Percentiles rank a stretch among this genome's conserved stretches.
Evolutionary conservation across 2,888 invertebrate species (phyloP).

Genomic region (Iselma pallidipennis): DNA sequence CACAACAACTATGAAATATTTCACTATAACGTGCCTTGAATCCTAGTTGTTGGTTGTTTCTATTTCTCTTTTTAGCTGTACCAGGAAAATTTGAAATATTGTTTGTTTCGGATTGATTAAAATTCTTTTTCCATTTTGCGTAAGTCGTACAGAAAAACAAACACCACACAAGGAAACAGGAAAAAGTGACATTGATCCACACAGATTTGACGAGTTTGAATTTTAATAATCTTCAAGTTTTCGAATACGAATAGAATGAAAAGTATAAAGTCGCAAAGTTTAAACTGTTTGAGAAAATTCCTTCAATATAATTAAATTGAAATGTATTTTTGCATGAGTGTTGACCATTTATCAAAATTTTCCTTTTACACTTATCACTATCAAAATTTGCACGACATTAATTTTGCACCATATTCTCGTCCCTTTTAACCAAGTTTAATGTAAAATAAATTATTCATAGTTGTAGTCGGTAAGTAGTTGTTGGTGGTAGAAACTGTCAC

Average conservation of each 20-base stretch:
- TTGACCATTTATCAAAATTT: neutral
- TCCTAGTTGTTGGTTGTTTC: slow-evolving; percentile 18
- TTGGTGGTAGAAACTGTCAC: neutral
- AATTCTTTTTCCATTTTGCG: too few relatives aligned
- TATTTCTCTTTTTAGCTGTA: slow-evolving; percentile 8
- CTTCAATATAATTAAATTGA: too few relatives aligned
- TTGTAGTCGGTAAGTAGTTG: neutral
- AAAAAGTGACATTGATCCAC: too few relatives aligned
- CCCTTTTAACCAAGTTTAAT: neutral
- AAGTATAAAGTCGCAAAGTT: too few relatives aligned
- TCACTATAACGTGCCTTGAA: slow-evolving; percentile 43
- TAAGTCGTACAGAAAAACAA: too few relatives aligned
- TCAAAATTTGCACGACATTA: neutral
- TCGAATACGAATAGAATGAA: too few relatives aligned
- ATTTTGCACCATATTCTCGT: neutral
- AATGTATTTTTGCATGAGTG: too few relatives aligned
- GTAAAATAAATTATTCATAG: neutral
- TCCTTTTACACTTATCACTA: neutral
- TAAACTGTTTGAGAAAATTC: too few relatives aligned
- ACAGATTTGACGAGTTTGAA: too few relatives aligned
- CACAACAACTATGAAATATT: slow-evolving; percentile 46
- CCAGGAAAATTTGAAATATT: neutral
- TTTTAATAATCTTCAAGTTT: too few relatives aligned
- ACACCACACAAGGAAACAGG: too few relatives aligned
- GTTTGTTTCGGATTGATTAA: neutral